Evolutionary conservation across 1,140 invertebrate genomes (phyloP), one percentile per base, ranked within the genome.

Genomic region (Acromyrmex echinatior): DNA sequence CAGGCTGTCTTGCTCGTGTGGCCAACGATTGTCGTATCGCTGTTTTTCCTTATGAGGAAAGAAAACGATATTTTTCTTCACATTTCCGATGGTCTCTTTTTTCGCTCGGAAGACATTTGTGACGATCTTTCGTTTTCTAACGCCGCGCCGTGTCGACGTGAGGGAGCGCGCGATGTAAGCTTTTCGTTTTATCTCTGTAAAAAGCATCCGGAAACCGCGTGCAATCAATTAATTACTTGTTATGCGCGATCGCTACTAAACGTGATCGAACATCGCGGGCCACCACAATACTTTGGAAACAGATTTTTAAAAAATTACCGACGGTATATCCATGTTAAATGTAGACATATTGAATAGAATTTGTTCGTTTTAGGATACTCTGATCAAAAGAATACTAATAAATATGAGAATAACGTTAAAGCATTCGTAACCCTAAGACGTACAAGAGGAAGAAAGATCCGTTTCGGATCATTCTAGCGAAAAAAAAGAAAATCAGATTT

Each of bases 341-440:
- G 93, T 94, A 94, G 93, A 91, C 90, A 92, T 91, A 93, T 94
- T 92, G 92, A 28, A 81, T 93, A 94, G 92, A 91, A 94, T 94
- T 93, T 94, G 93, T 91, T 94, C 92, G 92, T 94, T 94, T 94
- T 94, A 94, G 92, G 90, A 93, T 95, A 94, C 78, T 91, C 84
- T 88, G 87, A 91, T 91, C 88, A 88, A 90, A 88, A 80, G 87
- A 66, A 77, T 86, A 88, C 58, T 89, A 87, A 91, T 88, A 91
- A 92, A 93, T 89, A 87, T 87, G 87, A 91, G 79, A 91, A 31
- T 91, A 91, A 91, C 77, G 77, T 91, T n/a, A 84, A 92, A 91
- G 86, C 91, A 91, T 93, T 88, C 87, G 91, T 89, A 90, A 87
- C 81, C 76, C 79, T 90, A 88, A 90, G 87, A 82, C 77, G 70